Base-by-base conservation (phyloP, 2,113 vertebrate species). In the Tachysurus vachellii region DNA sequence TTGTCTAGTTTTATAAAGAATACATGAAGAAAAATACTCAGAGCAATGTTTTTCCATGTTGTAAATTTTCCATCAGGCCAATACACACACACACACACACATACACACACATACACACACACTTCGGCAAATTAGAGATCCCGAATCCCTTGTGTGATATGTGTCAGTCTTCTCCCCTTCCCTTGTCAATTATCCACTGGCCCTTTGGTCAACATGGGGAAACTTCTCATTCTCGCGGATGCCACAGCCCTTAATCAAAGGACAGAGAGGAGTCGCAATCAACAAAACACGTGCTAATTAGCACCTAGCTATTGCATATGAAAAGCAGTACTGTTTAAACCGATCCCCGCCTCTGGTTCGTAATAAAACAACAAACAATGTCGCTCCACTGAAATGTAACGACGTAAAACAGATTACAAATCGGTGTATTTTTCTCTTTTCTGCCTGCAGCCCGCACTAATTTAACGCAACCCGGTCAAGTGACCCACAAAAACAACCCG, bases 211-310 rank as follows among this genome's bases (percentile, higher is more conserved):
- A 91, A 94, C 92, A 90, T 88, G 81, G 70, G 79, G 64, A 50
- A 88, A 36, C 90, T 91, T 90, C 88, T 92, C 90, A 93, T 92
- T 90, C 88, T 86, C 88, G 64, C 1, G 93, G 93, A 93, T 94
- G 93, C 88, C 89, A 91, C 93, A 94, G 93, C 91, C 89, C 92
- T 91, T 94, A 94, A 95, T 95, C 93, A 95, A 95, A 94, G 93
- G 90, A 91, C 42, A 88, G 86, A 87, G 86, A 91, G 91, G 92
- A 90, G 90, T 84, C 76, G 88, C 94, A 95, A 95, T 95, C 94
- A 92, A 95, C 95, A 96, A 94, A 89, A 36, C 90, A 92, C 91
- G 93, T 94, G 95, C 93, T 95, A 95, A 95, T 96, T 93, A 95
- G 93, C 92, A 94, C 94, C 92, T 90, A 0, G 11, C 90, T 93